Evolutionary conservation across 1,140 invertebrate species (phyloP).

Genomic region (Neodiprion pinetum): DNA sequence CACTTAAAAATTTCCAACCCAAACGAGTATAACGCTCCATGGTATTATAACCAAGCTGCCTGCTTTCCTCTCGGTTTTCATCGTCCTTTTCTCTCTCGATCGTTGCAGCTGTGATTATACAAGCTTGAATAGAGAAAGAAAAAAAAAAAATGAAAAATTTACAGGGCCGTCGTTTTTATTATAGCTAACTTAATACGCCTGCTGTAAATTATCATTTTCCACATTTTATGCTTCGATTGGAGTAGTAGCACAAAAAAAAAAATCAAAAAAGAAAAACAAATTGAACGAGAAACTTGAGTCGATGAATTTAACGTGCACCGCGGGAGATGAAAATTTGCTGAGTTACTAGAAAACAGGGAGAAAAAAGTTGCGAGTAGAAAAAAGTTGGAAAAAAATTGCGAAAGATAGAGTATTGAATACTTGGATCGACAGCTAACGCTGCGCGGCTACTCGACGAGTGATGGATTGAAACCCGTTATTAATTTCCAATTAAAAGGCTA

Average conservation of each 20-base stretch:
- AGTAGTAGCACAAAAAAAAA: no score
- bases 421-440: no score
- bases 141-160: not conserved
- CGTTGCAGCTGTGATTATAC: not conserved
- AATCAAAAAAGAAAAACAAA: no score
- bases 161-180: not conserved
- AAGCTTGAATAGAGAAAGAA: not conserved
- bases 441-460: slow-evolving; percentile 34
- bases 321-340: no score
- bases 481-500: slow-evolving; percentile 61
- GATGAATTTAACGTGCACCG: no score
- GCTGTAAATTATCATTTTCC: no score
- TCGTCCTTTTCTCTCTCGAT: not conserved
- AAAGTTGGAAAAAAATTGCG: no score
- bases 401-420: no score
- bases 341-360: no score
- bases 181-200: not conserved
- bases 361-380: no score
- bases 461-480: slow-evolving; percentile 52
- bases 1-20: not conserved
- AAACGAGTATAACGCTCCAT: not conserved
- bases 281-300: no score
- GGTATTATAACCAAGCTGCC: not conserved
- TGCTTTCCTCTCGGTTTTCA: not conserved
- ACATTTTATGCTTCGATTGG: no score